phyloP scores from a whole-genome alignment of 2,797 vertebrate genomes.

The Malurus leucopterus region DNA sequence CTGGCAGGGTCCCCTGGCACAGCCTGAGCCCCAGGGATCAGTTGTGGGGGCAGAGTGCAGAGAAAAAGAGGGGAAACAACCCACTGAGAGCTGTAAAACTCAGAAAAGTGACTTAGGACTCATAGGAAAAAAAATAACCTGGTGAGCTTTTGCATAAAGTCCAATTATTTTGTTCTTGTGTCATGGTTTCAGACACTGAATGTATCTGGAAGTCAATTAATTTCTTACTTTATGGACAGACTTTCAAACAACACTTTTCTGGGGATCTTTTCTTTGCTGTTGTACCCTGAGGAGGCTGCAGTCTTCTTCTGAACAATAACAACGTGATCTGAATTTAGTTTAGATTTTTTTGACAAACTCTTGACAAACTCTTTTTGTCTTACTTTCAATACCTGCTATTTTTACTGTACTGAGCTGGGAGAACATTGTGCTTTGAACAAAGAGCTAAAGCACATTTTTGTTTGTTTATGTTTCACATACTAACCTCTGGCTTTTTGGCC shows the following conservation, averaged over 20 bases:
- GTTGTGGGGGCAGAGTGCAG: fast-evolving
- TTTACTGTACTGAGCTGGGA: not conserved
- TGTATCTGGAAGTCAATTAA: not conserved
- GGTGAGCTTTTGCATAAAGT: not conserved
- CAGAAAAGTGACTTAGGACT: not conserved
- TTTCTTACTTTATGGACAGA: not conserved
- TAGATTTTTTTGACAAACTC: not conserved
- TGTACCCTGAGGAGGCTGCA: not conserved
- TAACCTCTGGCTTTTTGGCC: not conserved
- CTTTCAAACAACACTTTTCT: not conserved
- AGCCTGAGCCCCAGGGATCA: no score
- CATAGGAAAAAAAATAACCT: fast-evolving
- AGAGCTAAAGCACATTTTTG: not conserved
- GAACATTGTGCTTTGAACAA: not conserved
- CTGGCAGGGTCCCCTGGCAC: not conserved
- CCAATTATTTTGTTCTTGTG: not conserved
- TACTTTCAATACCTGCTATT: not conserved
- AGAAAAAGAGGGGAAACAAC: not conserved
- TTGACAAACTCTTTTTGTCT: not conserved
- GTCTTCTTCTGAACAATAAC: not conserved
- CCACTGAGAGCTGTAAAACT: not conserved
- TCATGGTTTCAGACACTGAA: not conserved
- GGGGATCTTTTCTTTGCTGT: no score
- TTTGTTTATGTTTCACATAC: not conserved
- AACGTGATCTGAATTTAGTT: not conserved